Conservation (phyloP, 1,140 invertebrate species). For the Daktulosphaira vitifoliae region DNA sequence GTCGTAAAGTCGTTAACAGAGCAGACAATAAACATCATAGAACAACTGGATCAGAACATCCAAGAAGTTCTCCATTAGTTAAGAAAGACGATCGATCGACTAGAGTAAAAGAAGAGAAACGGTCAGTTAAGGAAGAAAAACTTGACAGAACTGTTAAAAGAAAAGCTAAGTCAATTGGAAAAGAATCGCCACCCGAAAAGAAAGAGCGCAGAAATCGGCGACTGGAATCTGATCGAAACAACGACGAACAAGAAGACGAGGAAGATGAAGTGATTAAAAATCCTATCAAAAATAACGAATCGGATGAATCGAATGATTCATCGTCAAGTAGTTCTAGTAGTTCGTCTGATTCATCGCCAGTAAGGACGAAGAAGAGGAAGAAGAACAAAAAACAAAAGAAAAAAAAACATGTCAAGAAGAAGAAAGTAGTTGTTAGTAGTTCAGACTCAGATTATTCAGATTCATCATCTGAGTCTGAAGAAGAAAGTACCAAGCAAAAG, state of each 20-base stretch:
- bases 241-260: not conserved
- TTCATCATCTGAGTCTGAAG: constrained; percentile 33
- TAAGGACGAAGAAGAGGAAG: constrained; percentile 36
- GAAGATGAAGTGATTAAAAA: constrained; percentile 33
- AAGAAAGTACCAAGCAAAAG: constrained; percentile 23
- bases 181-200: constrained; percentile 15
- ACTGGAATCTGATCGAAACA: not conserved
- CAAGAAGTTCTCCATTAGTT: constrained; percentile 14
- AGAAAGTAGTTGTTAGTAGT: constrained; percentile 34
- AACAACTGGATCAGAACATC: constrained; percentile 7
- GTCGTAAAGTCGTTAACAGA: constrained; percentile 8
- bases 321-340: constrained; percentile 29
- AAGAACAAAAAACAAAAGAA: constrained; percentile 38
- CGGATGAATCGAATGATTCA: not conserved
- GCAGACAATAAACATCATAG: constrained; percentile 23
- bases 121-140: constrained; percentile 10
- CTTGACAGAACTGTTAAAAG: not conserved
- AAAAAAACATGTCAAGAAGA: constrained; percentile 36
- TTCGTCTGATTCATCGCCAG: constrained; percentile 33
- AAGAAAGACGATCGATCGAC: constrained; percentile 24
- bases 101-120: constrained; percentile 26
- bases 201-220: constrained; percentile 13
- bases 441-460: constrained; percentile 37
- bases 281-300: constrained; percentile 31
- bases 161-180: constrained; percentile 18